Conservation (phyloP, 2,113 vertebrate genomes). For the Lipophrys pholis region DNA sequence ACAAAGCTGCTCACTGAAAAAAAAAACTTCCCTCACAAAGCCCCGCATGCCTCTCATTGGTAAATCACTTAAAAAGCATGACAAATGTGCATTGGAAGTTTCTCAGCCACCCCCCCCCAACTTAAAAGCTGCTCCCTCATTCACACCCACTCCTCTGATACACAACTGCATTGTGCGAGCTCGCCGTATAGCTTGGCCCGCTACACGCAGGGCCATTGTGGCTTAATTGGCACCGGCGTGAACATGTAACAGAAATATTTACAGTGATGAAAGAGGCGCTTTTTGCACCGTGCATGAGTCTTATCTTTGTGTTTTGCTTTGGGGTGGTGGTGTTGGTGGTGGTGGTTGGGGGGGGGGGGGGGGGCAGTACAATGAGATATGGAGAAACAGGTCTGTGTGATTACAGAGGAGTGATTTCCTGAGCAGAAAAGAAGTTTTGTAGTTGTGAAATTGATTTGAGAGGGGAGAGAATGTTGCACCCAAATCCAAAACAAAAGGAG, state of each 20-base stretch:
- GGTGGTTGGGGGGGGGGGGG: not conserved
- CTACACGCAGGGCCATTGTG: constrained; percentile 28
- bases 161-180: constrained; percentile 54
- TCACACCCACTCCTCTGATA: constrained; percentile 45
- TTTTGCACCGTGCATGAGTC: constrained; percentile 1
- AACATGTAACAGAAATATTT: constrained; percentile 46
- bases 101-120: constrained; percentile 45
- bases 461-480: constrained; percentile 47
- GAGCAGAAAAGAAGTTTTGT: constrained; percentile 51
- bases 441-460: constrained; percentile 70
- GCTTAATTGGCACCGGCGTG: constrained; percentile 40
- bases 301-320: constrained; percentile 28
- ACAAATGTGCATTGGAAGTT: constrained; percentile 79
- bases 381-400: constrained; percentile 44
- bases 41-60: constrained; percentile 76
- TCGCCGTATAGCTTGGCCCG: constrained; percentile 45
- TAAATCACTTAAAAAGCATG: constrained; percentile 79
- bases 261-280: constrained; percentile 34
- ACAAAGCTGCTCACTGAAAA: constrained; percentile 69
- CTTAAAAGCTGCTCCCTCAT: constrained; percentile 57
- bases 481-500: constrained; percentile 72
- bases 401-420: constrained; percentile 4
- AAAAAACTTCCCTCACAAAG: constrained; percentile 63
- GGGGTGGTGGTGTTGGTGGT: no score
- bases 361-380: constrained; percentile 17